phyloP scores from a whole-genome alignment of 1,140 invertebrate species.

The Hermetia illucens region DNA sequence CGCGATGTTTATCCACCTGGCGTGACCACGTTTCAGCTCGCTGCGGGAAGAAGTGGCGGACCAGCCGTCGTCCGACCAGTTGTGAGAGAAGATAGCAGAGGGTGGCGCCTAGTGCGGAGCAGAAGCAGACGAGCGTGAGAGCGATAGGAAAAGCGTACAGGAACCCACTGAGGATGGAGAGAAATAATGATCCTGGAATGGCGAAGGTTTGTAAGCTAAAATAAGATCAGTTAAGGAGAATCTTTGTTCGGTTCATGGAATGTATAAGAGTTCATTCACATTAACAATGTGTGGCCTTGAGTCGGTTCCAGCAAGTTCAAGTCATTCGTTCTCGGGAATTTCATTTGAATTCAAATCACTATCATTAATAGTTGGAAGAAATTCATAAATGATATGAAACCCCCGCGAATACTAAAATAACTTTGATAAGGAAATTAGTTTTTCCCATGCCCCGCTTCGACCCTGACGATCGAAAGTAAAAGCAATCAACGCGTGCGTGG shows the following conservation, averaged over 20 bases:
- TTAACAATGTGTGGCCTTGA: too few species aligned
- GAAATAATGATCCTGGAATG: constrained; percentile 96
- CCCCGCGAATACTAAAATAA: too few species aligned
- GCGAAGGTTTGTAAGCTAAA: constrained; percentile 95
- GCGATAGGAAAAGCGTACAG: constrained; percentile 89
- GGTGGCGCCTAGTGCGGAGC: constrained; percentile 90
- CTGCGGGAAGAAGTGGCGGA: constrained; percentile 81
- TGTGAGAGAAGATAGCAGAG: constrained; percentile 91
- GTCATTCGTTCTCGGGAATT: too few species aligned
- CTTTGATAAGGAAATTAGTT: too few species aligned
- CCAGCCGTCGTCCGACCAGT: constrained; percentile 68
- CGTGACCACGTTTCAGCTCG: constrained; percentile 72
- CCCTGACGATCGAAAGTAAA: too few species aligned
- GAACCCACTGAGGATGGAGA: constrained; percentile 95
- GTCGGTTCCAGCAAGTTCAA: too few species aligned
- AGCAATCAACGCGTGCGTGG: too few species aligned
- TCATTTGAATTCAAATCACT: too few species aligned
- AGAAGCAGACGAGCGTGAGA: constrained; percentile 81
- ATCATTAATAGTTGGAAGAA: too few species aligned
- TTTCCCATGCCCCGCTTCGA: too few species aligned
- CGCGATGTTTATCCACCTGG: constrained; percentile 70
- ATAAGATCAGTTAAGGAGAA: constrained; percentile 1
- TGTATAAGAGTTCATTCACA: too few species aligned
- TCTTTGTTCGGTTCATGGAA: not conserved
- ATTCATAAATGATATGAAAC: too few species aligned